Evolutionary conservation across 2,797 vertebrate species (phyloP).

Genomic region (Paramormyrops hopkinsi): DNA sequence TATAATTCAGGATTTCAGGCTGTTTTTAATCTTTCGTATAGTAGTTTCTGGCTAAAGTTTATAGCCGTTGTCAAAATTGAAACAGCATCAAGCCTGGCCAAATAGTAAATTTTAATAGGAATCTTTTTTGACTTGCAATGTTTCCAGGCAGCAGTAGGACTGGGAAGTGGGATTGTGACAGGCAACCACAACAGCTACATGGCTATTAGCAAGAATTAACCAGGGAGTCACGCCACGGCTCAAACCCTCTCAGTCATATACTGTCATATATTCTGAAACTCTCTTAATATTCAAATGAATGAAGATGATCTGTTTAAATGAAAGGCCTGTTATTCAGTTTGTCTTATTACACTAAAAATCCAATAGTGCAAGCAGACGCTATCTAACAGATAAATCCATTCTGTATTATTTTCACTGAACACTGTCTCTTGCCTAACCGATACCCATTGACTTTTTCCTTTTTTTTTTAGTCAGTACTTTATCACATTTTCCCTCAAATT

Average conservation of each 20-base stretch:
- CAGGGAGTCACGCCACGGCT: not conserved
- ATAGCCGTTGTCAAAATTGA: not conserved
- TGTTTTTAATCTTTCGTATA: not conserved
- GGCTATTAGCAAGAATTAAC: slow-evolving; percentile 14
- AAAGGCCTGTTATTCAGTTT: not conserved
- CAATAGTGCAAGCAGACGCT: not conserved
- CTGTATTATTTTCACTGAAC: not conserved
- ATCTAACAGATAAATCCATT: not conserved
- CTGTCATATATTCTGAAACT: not conserved
- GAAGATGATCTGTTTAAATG: not conserved
- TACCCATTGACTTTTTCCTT: not conserved
- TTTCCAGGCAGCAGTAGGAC: slow-evolving; percentile 2
- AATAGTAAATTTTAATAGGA: slow-evolving; percentile 6
- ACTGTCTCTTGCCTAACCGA: not conserved
- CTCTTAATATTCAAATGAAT: not conserved
- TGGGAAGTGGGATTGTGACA: slow-evolving; percentile 4
- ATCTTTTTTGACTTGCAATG: slow-evolving; percentile 11
- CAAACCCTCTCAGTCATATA: not conserved
- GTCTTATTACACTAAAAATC: not conserved
- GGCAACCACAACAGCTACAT: not conserved
- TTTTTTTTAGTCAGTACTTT: not conserved
- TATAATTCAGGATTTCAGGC: not conserved
- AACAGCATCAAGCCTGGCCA: not conserved
- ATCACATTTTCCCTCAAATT: not conserved
- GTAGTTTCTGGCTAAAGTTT: not conserved